Conservation (phyloP, 2,113 vertebrate genomes). For the Dicentrarchus labrax region DNA sequence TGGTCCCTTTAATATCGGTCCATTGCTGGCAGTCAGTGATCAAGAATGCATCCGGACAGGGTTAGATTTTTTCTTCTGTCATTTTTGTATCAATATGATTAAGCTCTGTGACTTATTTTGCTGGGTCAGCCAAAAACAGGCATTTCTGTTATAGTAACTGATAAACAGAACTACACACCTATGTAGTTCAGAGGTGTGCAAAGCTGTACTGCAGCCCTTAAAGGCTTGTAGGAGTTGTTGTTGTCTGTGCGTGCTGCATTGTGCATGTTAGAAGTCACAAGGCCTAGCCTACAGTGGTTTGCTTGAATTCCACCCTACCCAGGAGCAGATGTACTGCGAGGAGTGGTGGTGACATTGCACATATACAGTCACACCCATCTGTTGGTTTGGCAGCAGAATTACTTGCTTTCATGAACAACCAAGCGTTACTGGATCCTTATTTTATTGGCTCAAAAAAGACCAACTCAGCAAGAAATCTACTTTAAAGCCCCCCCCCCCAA, state of each 20-base stretch:
- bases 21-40: not conserved
- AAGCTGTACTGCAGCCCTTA: not conserved
- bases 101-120: not conserved
- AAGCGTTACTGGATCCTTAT: conserved; percentile 32
- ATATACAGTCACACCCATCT: conserved; percentile 68
- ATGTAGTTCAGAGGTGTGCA: conserved; percentile 9
- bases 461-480: not conserved
- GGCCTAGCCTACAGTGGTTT: conserved; percentile 52
- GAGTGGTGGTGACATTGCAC: conserved; percentile 55
- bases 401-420: conserved; percentile 61
- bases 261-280: conserved; percentile 58
- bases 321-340: conserved; percentile 61
- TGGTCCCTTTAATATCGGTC: not conserved
- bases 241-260: not conserved
- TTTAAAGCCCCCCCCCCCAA: not conserved
- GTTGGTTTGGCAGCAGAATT: conserved; percentile 63
- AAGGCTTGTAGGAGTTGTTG: not conserved
- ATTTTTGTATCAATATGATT: not conserved
- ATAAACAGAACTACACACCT: not conserved
- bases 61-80: too few relatives aligned
- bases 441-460: conserved; percentile 14
- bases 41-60: not conserved
- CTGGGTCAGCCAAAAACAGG: not conserved
- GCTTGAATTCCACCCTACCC: conserved; percentile 57
- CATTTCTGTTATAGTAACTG: not conserved